Conservation (phyloP, 2,113 vertebrate genomes). For the Cichladusa arquata region DNA sequence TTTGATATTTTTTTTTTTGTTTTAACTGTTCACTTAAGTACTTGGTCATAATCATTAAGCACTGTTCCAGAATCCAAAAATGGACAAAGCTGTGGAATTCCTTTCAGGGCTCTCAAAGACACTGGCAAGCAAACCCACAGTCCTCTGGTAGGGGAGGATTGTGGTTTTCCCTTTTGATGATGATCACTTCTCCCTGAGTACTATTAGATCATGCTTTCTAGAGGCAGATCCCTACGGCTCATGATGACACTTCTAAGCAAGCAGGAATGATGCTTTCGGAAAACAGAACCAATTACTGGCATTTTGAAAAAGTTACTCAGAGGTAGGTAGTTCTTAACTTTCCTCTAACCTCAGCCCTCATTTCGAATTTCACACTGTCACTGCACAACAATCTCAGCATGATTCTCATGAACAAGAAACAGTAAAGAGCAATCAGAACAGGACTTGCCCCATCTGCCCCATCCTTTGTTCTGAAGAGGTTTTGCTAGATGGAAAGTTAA, state of each 20-base stretch:
- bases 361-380: background rate
- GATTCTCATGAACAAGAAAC: background rate
- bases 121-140: background rate
- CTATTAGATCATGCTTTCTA: background rate
- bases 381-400: background rate
- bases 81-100: conserved; percentile 16
- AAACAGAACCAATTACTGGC: background rate
- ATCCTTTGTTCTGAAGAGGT: background rate
- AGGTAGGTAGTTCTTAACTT: conserved; percentile 27
- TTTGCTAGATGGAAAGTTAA: background rate
- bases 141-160: background rate
- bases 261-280: background rate
- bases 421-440: background rate
- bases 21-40: conserved; percentile 29
- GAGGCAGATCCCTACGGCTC: background rate
- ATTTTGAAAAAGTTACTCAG: background rate
- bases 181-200: background rate
- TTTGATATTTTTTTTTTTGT: background rate
- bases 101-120: background rate
- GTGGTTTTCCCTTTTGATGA: conserved; percentile 11
- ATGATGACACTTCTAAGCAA: background rate
- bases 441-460: background rate
- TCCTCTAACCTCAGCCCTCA: background rate
- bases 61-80: conserved; percentile 19
- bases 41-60: background rate